Evolutionary conservation across 1,140 invertebrate genomes (phyloP).

Genomic region (Agraylea sexmaculata): DNA sequence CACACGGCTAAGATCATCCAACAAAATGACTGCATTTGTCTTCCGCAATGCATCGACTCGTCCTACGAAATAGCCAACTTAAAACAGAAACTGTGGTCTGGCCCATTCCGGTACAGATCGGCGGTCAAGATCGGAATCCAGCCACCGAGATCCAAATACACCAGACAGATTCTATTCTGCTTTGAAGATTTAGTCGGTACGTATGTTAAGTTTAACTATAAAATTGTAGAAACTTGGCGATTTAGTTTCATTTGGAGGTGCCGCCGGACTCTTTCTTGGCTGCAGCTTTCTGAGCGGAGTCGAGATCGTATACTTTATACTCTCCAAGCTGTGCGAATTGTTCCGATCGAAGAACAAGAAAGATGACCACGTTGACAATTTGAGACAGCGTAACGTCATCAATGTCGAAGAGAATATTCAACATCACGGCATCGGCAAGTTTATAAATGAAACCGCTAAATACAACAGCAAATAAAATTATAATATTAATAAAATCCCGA

Average conservation of each 20-base stretch:
- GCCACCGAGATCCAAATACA: constrained; percentile 35
- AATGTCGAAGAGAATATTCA: too few species aligned
- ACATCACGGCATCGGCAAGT: too few species aligned
- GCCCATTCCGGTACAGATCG: constrained; percentile 24
- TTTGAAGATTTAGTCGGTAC: constrained; percentile 44
- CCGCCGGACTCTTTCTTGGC: constrained; percentile 47
- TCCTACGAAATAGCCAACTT: constrained; percentile 26
- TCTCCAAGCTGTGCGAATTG: too few species aligned
- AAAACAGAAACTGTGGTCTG: constrained; percentile 27
- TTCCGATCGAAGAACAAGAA: too few species aligned
- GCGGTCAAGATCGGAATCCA: constrained; percentile 26
- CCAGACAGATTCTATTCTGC: constrained; percentile 43
- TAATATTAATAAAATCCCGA: too few species aligned
- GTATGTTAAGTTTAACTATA: background rate
- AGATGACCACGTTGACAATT: too few species aligned
- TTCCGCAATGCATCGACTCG: constrained; percentile 30
- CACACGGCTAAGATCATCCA: constrained; percentile 19
- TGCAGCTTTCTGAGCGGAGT: constrained; percentile 47
- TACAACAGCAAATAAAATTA: too few species aligned
- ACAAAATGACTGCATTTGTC: constrained; percentile 25
- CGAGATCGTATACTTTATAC: constrained; percentile 44
- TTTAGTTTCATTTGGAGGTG: constrained; percentile 43
- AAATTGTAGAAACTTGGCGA: constrained; percentile 6
- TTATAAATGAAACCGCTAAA: too few species aligned
- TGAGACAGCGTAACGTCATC: too few species aligned